These are phyloP conservation scores for Cyphomyrmex costatus DNA, from an alignment of 1,140 invertebrate species.

Conservation along the genomic window DNA sequence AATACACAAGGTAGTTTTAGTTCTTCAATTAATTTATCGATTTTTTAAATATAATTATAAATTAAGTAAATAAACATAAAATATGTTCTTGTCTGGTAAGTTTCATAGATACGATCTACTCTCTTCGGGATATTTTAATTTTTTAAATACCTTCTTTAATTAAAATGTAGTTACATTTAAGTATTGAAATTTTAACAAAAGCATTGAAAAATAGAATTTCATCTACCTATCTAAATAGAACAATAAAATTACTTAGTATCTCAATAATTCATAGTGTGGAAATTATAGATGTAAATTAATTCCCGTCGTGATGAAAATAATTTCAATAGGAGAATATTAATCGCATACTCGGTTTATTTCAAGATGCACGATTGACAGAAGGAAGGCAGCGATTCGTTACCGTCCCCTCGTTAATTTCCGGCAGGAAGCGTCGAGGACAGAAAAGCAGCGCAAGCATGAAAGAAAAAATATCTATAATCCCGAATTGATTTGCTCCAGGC, in stretches of 20 bases:
- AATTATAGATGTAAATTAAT: constrained; percentile 48
- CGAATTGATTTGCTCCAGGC: constrained; percentile 16
- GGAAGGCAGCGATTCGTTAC: constrained; percentile 58
- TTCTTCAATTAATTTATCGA: not conserved
- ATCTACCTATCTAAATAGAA: not conserved
- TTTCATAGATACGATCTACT: not conserved
- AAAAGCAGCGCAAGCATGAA: constrained; percentile 9
- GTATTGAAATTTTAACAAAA: constrained; percentile 2
- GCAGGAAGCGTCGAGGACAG: constrained; percentile 38
- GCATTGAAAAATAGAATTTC: not conserved
- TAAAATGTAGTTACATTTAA: not conserved
- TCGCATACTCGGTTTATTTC: constrained; percentile 21
- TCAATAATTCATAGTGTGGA: constrained; percentile 11
- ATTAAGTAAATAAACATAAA: not conserved
- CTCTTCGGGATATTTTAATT: not conserved
- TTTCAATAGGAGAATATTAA: constrained; percentile 42
- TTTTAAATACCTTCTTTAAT: not conserved
- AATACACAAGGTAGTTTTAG: not conserved
- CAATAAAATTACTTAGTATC: not conserved
- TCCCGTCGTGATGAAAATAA: not conserved
- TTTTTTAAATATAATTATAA: not conserved
- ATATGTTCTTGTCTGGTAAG: not conserved
- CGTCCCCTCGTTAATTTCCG: constrained; percentile 58
- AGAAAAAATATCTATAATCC: constrained; percentile 33
- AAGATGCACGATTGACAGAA: constrained; percentile 52